Conservation (phyloP, 2,113 vertebrate species). For the Tinamus guttatus region DNA sequence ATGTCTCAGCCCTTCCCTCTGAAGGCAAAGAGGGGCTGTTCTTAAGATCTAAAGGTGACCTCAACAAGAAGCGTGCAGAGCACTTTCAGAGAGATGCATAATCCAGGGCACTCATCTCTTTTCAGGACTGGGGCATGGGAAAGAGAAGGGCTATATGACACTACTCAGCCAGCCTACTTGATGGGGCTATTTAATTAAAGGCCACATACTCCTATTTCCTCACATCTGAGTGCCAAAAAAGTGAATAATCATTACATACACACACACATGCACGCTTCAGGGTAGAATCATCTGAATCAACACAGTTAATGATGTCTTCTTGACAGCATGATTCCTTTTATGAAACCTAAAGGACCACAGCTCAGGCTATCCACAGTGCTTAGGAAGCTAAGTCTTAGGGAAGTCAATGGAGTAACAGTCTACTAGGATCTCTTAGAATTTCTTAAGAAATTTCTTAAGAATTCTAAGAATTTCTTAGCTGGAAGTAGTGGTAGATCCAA, state of each 20-base stretch:
- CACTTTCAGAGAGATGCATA: neutral
- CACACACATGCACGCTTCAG: rapidly evolving
- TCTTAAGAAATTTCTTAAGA: too few relatives aligned
- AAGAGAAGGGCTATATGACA: neutral
- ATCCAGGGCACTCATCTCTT: neutral
- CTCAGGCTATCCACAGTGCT: neutral
- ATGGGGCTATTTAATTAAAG: neutral
- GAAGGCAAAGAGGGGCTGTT: neutral
- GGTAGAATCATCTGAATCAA: neutral
- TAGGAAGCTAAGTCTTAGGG: neutral
- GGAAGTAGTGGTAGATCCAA: neutral
- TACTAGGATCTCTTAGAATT: neutral
- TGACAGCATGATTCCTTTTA: neutral
- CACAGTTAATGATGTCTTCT: neutral
- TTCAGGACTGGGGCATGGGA: neutral
- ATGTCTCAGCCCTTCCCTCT: neutral
- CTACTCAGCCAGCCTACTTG: neutral
- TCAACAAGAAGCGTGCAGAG: neutral
- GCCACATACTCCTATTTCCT: neutral
- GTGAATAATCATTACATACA: neutral
- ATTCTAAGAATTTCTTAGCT: neutral
- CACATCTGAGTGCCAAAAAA: rapidly evolving
- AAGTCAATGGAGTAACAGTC: neutral
- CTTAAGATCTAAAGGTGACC: neutral
- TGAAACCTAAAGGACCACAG: neutral